Evolutionary conservation across 2,797 vertebrate species (phyloP).

Genomic region (Loriculus beryllinus): DNA sequence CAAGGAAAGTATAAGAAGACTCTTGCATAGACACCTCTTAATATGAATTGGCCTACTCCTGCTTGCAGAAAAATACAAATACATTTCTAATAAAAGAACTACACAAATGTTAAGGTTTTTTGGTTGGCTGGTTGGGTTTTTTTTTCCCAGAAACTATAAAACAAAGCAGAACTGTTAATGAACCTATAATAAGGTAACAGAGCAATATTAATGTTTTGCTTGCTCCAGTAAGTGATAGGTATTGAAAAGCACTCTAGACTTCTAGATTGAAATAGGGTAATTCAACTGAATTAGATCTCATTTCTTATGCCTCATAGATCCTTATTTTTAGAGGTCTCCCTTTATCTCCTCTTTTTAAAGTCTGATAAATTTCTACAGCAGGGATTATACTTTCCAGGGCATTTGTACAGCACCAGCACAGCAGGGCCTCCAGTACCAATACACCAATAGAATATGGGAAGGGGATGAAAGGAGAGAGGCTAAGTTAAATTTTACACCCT

Average conservation of each 20-base stretch:
- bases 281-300: not conserved
- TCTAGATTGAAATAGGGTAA: not conserved
- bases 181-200: not conserved
- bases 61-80: not conserved
- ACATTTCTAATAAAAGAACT: not conserved
- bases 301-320: not conserved
- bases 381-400: not conserved
- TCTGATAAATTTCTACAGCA: not conserved
- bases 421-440: not conserved
- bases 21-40: not conserved
- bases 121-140: rapidly evolving
- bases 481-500: not conserved
- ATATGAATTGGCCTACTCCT: not conserved
- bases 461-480: not conserved
- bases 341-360: not conserved
- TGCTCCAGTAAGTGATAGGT: not conserved
- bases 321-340: not conserved
- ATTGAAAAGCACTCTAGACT: not conserved
- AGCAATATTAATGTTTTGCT: not conserved
- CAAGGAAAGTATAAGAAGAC: not conserved
- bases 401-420: not conserved
- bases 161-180: not conserved
- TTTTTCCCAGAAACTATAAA: not conserved
- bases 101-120: not conserved
- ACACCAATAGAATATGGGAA: not conserved